These are phyloP conservation scores for Brachypalpus laphriformis DNA, from an alignment of 2,888 invertebrate genomes.

Conservation along the genomic window DNA sequence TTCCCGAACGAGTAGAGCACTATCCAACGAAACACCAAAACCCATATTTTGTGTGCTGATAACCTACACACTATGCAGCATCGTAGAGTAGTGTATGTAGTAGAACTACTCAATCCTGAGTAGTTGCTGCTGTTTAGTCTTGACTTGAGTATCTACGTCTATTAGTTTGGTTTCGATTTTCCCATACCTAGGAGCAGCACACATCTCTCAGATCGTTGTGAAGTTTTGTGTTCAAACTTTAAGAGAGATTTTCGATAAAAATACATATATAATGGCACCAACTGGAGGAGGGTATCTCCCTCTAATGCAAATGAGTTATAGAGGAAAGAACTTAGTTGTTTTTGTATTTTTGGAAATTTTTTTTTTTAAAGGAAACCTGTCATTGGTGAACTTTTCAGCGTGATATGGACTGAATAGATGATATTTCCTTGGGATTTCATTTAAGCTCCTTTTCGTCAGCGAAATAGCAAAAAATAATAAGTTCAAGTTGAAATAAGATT, in stretches of 20 bases:
- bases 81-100: background rate
- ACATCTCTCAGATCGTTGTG: background rate
- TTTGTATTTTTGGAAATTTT: constrained; percentile 15
- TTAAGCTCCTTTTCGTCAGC: constrained; percentile 21
- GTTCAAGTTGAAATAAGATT: constrained; percentile 62
- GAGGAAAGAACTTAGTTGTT: constrained; percentile 14
- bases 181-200: background rate
- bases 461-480: constrained; percentile 2
- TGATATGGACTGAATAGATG: constrained; percentile 42
- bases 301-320: constrained; percentile 61
- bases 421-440: constrained; percentile 4
- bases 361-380: constrained; percentile 46
- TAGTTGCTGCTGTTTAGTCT: background rate
- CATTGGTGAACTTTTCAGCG: constrained; percentile 37
- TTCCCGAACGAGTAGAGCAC: constrained; percentile 5
- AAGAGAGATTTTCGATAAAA: constrained; percentile 7
- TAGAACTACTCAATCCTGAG: background rate
- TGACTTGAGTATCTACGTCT: constrained; percentile 16
- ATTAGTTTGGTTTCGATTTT: constrained; percentile 55
- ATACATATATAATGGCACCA: background rate
- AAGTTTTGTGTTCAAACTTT: constrained; percentile 38
- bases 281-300: background rate
- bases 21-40: constrained; percentile 14
- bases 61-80: constrained; percentile 7
- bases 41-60: constrained; percentile 8